These are phyloP conservation scores for Cephonodes hylas DNA, from an alignment of 2,888 invertebrate species.

Conservation along the genomic window DNA sequence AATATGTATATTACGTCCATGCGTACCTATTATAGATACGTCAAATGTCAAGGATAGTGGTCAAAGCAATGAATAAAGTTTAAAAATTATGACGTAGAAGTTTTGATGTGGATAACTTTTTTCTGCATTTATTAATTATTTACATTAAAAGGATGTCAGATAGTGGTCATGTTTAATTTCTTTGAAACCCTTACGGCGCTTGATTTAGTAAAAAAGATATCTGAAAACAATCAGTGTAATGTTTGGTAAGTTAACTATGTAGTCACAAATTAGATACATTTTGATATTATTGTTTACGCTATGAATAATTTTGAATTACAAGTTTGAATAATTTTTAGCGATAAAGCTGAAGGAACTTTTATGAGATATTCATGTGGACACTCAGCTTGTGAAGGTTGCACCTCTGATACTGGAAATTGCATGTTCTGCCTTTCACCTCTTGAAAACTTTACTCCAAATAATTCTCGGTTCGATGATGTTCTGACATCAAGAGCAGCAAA, in stretches of 20 bases:
- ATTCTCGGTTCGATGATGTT: conserved; percentile 39
- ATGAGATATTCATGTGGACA: conserved; percentile 64
- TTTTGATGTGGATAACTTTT: neutral
- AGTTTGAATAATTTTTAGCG: conserved; percentile 39
- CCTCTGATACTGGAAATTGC: conserved; percentile 41
- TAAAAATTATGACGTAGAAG: neutral
- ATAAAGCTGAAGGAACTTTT: conserved; percentile 45
- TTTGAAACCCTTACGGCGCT: conserved; percentile 33
- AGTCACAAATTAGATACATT: neutral
- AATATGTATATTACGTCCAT: too few relatives aligned
- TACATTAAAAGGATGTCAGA: neutral
- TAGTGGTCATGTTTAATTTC: conserved; percentile 41
- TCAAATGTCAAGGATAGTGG: too few relatives aligned
- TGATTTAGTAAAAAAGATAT: conserved; percentile 47
- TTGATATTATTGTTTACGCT: neutral
- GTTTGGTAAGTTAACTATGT: conserved; percentile 53
- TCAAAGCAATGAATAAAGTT: too few relatives aligned
- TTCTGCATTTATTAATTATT: neutral
- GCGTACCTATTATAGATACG: too few relatives aligned
- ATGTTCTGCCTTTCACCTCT: conserved; percentile 48
- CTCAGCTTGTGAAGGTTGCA: conserved; percentile 55
- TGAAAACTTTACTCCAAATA: conserved; percentile 15
- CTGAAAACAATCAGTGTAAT: conserved; percentile 51
- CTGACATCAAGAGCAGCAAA: conserved; percentile 44
- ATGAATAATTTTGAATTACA: neutral